phyloP scores from a whole-genome alignment of 1,140 invertebrate species.

The Euwallacea similis region DNA sequence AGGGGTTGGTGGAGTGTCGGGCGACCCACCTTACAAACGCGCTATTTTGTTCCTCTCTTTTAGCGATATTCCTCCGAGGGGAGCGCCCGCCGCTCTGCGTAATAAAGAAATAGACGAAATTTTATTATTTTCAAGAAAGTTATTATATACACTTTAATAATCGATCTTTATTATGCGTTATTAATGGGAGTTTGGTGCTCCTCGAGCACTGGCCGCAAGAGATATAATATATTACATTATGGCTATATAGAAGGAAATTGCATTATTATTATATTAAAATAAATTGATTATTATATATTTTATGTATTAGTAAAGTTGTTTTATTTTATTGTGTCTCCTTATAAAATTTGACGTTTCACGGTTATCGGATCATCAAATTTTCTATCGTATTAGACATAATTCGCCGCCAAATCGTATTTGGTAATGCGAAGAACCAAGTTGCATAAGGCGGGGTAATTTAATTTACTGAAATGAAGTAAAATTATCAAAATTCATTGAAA shows the following conservation, averaged over 20 bases:
- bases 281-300: conserved; percentile 38
- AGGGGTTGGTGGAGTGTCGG: too few relatives aligned
- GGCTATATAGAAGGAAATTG: conserved; percentile 25
- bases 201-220: conserved; percentile 28
- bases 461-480: too few relatives aligned
- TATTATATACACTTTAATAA: conserved; percentile 29
- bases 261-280: conserved; percentile 29
- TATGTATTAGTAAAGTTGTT: conserved; percentile 33
- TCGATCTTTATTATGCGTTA: conserved; percentile 31
- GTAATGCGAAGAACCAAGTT: too few relatives aligned
- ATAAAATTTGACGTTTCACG: too few relatives aligned
- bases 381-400: too few relatives aligned
- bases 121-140: conserved; percentile 24
- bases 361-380: too few relatives aligned
- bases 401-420: too few relatives aligned
- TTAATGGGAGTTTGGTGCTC: conserved; percentile 32
- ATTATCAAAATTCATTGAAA: too few relatives aligned
- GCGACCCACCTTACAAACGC: too few relatives aligned
- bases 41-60: too few relatives aligned
- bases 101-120: conserved; percentile 30
- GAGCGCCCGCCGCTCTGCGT: neutral
- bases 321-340: neutral
- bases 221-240: conserved; percentile 34
- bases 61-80: too few relatives aligned
- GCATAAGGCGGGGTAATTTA: too few relatives aligned